phyloP scores from a whole-genome alignment of 1,140 invertebrate species.

The Papilio polyxenes region DNA sequence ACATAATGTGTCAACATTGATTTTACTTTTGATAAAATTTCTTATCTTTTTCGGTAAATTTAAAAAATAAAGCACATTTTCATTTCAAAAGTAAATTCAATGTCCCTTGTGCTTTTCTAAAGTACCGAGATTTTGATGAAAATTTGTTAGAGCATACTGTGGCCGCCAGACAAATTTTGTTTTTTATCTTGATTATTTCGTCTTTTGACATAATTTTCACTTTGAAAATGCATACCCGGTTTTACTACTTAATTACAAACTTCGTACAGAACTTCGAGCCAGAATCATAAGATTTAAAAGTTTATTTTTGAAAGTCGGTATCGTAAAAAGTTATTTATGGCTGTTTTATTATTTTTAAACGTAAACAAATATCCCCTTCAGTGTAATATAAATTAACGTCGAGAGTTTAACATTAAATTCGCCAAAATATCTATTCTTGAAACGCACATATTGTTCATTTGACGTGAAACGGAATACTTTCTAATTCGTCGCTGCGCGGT shows the following conservation, averaged over 20 bases:
- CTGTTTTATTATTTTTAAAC: conserved; percentile 16
- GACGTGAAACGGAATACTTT: conserved; percentile 34
- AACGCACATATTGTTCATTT: neutral
- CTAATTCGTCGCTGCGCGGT: conserved; percentile 11
- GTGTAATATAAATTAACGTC: conserved; percentile 20
- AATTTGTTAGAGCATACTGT: neutral
- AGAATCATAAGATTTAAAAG: neutral
- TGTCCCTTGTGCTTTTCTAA: too few relatives aligned
- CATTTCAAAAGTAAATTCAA: neutral
- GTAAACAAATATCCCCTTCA: conserved; percentile 18
- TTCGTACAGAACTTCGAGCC: neutral
- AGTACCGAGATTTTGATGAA: neutral
- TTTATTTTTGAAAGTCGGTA: neutral
- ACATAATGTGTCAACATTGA: conserved; percentile 17
- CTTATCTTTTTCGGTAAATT: neutral
- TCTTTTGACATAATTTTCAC: neutral
- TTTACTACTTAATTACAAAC: neutral
- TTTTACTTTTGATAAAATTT: neutral
- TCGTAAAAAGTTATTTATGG: conserved; percentile 9
- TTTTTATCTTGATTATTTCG: neutral
- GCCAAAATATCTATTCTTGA: conserved; percentile 28
- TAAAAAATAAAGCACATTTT: neutral
- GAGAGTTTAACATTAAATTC: neutral
- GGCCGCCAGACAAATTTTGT: neutral
- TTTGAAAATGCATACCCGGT: neutral